A percentile compares a stretch with the other conserved stretches of the same genome.
Evolutionary conservation across 2,113 vertebrate species (phyloP).

Genomic region (Dipodomys stephensi): DNA sequence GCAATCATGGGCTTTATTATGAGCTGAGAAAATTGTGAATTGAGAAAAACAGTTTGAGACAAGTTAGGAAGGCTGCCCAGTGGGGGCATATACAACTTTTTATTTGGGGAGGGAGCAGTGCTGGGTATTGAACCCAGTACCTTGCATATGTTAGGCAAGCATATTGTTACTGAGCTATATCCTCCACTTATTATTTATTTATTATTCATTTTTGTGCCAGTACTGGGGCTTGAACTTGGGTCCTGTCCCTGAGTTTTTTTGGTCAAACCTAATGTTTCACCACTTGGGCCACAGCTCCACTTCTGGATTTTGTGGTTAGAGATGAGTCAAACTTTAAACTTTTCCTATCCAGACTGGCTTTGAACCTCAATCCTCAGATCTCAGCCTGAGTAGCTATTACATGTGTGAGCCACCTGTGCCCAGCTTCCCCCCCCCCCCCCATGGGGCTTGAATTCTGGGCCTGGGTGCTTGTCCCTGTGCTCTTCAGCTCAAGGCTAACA

Average conservation of each 20-base stretch:
- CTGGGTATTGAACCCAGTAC: background rate
- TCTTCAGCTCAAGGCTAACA: too few relatives aligned
- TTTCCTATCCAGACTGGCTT: too few relatives aligned
- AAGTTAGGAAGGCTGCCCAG: background rate
- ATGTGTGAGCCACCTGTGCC: too few relatives aligned
- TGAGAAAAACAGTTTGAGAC: background rate
- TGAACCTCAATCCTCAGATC: too few relatives aligned
- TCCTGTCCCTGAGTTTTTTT: background rate
- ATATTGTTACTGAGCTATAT: background rate
- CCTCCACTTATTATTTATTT: background rate
- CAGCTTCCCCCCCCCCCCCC: too few relatives aligned
- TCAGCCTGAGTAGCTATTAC: too few relatives aligned
- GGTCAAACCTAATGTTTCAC: background rate
- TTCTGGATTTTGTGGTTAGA: background rate
- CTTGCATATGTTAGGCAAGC: background rate
- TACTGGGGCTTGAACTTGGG: background rate
- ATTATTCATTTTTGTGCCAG: background rate
- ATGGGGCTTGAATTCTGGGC: too few relatives aligned
- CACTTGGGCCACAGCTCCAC: background rate
- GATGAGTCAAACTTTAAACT: too few relatives aligned
- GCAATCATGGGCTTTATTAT: slow-evolving; percentile 28
- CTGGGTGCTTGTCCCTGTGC: too few relatives aligned
- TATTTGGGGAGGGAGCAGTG: background rate
- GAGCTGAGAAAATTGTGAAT: slow-evolving; percentile 25
- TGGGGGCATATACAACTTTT: slow-evolving; percentile 37